Base-by-base conservation (phyloP, 2,113 vertebrate species). In the Phrynosoma platyrhinos region DNA sequence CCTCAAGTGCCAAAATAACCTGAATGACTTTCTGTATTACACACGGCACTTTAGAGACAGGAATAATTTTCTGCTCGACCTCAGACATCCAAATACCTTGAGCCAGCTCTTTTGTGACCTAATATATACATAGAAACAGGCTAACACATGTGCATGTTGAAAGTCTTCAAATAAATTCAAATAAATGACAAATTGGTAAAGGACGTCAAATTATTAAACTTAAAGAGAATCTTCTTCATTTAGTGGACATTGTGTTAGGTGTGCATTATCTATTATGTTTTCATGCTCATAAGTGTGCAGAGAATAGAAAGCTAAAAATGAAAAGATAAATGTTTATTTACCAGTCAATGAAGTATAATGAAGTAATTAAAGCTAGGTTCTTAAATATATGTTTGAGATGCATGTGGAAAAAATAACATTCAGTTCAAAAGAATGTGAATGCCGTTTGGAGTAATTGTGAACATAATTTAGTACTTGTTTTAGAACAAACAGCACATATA, bases 301-400 rank as follows among this genome's bases (percentile, higher is more conserved):
- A 62, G 58, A 62, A 62, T 16, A 62, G 58, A 62, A 62, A 78
- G 23, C n/a, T 40, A 53, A 66, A 12, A 79, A 53, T 32, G 20
- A n/a, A 79, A 86, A 53, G 77, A 79, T 79, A 32, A 23, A 55
- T 79, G 42, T 86, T 68, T 86, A 79, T 79, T 76, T 79, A 66
- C 30, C 47, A 40, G 74, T 7, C 79, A 30, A 52, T 47, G 32
- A 53, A 8, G 30, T 18, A 32, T 20, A 8, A n/a, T 79, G 25
- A 86, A 69, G 32, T 87, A 58, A 79, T 55, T 72, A 80, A 72
- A 87, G n/a, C 47, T 80, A 78, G 58, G 25, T 23, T 78, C 30
- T 10, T 30, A n/a, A 78, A 25, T 32, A 62, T 77, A 27, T 64
- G 27, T 21, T 69, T 18, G 16, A 79, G 64, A 86, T 79, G n/a